Evolutionary conservation across 1,140 invertebrate genomes (phyloP).

Genomic region (Acromyrmex charruanus): DNA sequence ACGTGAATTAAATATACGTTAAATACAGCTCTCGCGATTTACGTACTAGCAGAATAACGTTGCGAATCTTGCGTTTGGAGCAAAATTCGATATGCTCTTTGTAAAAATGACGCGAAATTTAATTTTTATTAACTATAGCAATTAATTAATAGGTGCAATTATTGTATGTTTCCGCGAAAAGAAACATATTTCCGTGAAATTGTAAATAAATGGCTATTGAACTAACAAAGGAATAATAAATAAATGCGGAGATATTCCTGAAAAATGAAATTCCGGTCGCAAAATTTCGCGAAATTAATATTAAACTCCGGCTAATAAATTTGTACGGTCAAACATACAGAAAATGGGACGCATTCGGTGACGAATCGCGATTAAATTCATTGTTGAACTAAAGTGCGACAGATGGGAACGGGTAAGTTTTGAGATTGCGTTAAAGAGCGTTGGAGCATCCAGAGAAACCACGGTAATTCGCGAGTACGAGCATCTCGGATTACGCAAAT

Average conservation of each 20-base stretch:
- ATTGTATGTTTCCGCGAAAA: background rate
- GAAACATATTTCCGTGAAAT: background rate
- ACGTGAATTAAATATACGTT: background rate
- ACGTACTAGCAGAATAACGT: background rate
- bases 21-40: background rate
- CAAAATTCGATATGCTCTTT: background rate
- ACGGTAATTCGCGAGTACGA: constrained; percentile 36
- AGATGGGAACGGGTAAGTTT: background rate
- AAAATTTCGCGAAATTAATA: background rate
- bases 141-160: background rate
- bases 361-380: constrained; percentile 33
- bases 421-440: constrained; percentile 14
- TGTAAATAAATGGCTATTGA: background rate
- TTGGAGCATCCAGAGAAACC: constrained; percentile 1
- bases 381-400: background rate
- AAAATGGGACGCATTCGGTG: background rate
- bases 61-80: background rate
- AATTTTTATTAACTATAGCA: background rate
- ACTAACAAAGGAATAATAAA: background rate
- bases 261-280: background rate
- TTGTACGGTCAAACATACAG: background rate
- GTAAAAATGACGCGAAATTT: background rate
- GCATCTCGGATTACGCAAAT: constrained; percentile 55
- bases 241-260: background rate
- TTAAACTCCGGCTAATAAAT: background rate